phyloP scores from a whole-genome alignment of 2,888 invertebrate species.

The Frankliniella intonsa region DNA sequence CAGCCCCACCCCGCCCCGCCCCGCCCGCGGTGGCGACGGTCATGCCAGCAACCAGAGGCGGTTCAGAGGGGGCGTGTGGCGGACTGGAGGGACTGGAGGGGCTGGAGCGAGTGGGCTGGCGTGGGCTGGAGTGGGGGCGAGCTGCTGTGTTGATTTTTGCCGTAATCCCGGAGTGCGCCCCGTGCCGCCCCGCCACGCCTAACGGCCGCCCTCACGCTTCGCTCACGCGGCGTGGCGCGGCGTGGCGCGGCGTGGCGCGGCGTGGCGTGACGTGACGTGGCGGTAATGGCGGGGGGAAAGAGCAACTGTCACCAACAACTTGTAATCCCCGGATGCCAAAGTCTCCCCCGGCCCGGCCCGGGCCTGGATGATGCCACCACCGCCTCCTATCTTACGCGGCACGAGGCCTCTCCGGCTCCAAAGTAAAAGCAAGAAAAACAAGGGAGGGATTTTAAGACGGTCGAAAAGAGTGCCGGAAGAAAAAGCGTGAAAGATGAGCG shows the following conservation, averaged over 20 bases:
- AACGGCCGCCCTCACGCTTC: background rate
- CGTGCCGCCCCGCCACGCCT: background rate
- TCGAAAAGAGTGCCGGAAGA: no score
- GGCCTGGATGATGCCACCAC: background rate
- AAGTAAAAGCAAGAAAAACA: no score
- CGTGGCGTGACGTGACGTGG: background rate
- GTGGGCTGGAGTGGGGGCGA: background rate
- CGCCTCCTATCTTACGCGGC: no score
- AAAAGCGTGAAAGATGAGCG: no score
- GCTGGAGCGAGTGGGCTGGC: background rate
- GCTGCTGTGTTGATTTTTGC: background rate
- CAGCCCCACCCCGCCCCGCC: background rate
- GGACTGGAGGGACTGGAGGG: no score
- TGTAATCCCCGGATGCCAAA: slow-evolving; percentile 9
- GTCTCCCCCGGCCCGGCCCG: background rate
- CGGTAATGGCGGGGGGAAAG: background rate
- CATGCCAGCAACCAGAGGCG: no score
- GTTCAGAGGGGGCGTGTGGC: no score
- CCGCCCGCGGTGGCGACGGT: background rate
- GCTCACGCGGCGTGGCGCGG: background rate
- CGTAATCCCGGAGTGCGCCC: background rate
- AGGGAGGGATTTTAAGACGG: no score
- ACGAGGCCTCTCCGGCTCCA: no score
- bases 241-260: background rate
- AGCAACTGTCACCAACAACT: background rate